These are phyloP conservation scores for Conchocele bisecta DNA, from an alignment of 2,888 invertebrate species.

Conservation along the genomic window DNA sequence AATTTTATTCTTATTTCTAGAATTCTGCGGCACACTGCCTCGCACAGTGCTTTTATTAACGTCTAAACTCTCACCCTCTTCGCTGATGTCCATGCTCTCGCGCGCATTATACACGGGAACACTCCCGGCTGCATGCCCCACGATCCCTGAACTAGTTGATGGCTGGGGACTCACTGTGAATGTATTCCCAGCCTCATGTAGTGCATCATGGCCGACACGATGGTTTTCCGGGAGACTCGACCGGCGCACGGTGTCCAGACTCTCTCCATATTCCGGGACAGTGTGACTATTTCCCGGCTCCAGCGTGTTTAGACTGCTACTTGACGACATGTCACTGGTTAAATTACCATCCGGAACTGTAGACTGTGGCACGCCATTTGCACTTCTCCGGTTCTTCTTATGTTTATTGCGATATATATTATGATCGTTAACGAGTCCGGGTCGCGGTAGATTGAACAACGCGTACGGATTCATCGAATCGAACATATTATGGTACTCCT, in stretches of 20 bases:
- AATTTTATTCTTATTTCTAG: no score
- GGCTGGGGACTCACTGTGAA: conserved; percentile 19
- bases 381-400: no score
- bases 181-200: neutral
- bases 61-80: no score
- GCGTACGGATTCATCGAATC: conserved; percentile 71
- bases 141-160: conserved; percentile 32
- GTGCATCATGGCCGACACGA: neutral
- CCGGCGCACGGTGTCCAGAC: neutral
- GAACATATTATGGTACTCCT: conserved; percentile 42
- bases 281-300: no score
- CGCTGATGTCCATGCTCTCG: no score
- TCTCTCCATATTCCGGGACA: neutral
- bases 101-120: no score
- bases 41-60: neutral
- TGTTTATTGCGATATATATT: no score
- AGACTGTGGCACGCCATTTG: no score
- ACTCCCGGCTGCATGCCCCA: conserved; percentile 4
- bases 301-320: no score
- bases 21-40: conserved; percentile 16
- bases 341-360: no score
- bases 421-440: no score
- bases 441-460: conserved; percentile 69
- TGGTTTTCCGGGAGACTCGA: neutral
- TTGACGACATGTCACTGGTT: no score